Evolutionary conservation across 2,888 invertebrate genomes (phyloP).

Genomic region (Digitonthophagus gazella): DNA sequence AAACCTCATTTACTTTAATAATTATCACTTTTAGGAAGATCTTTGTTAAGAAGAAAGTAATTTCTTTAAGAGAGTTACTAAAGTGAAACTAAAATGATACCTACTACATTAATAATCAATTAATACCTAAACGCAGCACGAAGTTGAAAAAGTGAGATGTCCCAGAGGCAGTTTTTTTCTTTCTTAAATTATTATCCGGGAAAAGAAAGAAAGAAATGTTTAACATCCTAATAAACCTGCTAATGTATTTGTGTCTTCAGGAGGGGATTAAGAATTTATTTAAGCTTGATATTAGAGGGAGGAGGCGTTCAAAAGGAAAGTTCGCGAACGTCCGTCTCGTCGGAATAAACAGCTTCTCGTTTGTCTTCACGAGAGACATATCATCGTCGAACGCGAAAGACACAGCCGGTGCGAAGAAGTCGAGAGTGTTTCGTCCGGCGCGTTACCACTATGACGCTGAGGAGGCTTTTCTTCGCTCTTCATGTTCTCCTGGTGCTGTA

Average conservation of each 20-base stretch:
- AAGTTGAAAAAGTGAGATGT: no score
- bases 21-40: not conserved
- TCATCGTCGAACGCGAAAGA: not conserved
- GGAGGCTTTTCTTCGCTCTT: slow-evolving; percentile 28
- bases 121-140: no score
- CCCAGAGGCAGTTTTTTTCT: not conserved
- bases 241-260: no score
- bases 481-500: slow-evolving; percentile 42
- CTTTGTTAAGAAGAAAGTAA: not conserved
- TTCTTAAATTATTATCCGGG: no score
- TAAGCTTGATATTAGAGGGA: not conserved
- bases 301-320: not conserved
- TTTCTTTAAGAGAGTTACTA: not conserved
- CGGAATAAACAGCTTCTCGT: not conserved
- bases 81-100: not conserved
- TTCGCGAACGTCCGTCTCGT: not conserved
- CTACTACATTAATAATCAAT: no score
- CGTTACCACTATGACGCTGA: not conserved
- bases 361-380: no score
- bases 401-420: not conserved
- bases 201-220: no score
- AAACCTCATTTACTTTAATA: not conserved
- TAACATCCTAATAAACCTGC: not conserved
- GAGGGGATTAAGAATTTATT: not conserved
- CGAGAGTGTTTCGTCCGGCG: not conserved